Evolutionary conservation across 2,888 invertebrate genomes (phyloP).

Genomic region (Folsomia candida): DNA sequence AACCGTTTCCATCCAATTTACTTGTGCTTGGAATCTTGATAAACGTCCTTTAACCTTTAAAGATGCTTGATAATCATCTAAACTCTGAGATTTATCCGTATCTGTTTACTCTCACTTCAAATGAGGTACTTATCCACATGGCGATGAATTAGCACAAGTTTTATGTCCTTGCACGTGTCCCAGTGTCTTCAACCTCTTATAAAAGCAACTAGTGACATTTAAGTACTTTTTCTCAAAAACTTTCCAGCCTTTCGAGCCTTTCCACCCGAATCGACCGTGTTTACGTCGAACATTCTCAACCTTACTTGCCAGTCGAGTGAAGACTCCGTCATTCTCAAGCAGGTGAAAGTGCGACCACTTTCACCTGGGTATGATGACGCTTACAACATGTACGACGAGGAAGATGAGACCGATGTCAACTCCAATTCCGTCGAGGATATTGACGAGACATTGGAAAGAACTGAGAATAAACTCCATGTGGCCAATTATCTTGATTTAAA

Average conservation of each 20-base stretch:
- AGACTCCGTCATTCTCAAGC: constrained; percentile 37
- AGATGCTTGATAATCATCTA: too few relatives aligned
- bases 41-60: too few relatives aligned
- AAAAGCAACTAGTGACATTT: neutral
- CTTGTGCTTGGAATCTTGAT: too few relatives aligned
- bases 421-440: constrained; percentile 33
- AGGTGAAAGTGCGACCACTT: constrained; percentile 23
- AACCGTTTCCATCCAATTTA: too few relatives aligned
- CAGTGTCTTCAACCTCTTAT: too few relatives aligned
- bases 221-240: neutral
- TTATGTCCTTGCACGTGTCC: too few relatives aligned
- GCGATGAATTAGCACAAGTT: too few relatives aligned
- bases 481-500: constrained; percentile 40
- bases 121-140: too few relatives aligned
- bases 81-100: too few relatives aligned
- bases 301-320: constrained; percentile 37
- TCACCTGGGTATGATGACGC: constrained; percentile 16
- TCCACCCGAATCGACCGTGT: constrained; percentile 31
- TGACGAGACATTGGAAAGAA: constrained; percentile 33
- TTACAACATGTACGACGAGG: neutral
- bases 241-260: constrained; percentile 27
- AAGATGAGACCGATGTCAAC: constrained; percentile 32
- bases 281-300: constrained; percentile 32
- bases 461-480: constrained; percentile 34
- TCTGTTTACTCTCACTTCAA: too few relatives aligned